Evolutionary conservation across 1,140 invertebrate species (phyloP), one percentile per base, ranked within the genome.

Genomic region (Hyles vespertilio): DNA sequence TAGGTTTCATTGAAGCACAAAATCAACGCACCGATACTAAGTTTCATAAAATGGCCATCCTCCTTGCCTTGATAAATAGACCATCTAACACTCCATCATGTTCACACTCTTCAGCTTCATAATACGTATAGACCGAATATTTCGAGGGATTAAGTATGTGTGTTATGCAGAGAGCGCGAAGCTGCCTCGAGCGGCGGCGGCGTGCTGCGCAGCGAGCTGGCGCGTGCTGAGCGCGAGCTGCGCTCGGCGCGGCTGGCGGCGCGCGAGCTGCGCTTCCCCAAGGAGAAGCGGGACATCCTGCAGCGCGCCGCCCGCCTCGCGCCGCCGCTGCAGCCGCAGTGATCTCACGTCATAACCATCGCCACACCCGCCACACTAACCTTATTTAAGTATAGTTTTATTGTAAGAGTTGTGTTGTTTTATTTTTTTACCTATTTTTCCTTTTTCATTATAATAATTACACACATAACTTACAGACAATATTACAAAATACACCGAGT

Each of bases 201-300:
- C 0, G 93, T 96, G 36, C 93, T 98, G 10, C 90, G 93, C 0
- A 91, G 93, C 63, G 97, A 98, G 83, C 89, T 98, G 50, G 92
- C 94, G 44, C 91, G 94, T 50, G 95, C 96, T 1, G 96, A 98
- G 81, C 90, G 95, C 36, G 97, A 98, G 86, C 91, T 98, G 33
- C 95, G 97, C 76, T 93, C 94, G n/a, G 96, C 97, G 6, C 90
- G 97, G 69, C 90, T 97, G 65, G 96, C 96, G 43, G 97, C 97
- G 0, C 91, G 96, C 49, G 97, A 98, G 79, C 90, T 98, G 3
- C 92, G 97, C 70, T 98, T 98, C 89, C 96, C 96, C 34, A 98
- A 98, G 87, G 97, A 98, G 87, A 98, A 98, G 81, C 95, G 97
- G 76, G 97, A 98, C 79, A 98, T 98, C 80, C 89, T 98, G 9